Base-by-base conservation (phyloP, 2,888 invertebrate genomes). In the Papilio protenor region DNA sequence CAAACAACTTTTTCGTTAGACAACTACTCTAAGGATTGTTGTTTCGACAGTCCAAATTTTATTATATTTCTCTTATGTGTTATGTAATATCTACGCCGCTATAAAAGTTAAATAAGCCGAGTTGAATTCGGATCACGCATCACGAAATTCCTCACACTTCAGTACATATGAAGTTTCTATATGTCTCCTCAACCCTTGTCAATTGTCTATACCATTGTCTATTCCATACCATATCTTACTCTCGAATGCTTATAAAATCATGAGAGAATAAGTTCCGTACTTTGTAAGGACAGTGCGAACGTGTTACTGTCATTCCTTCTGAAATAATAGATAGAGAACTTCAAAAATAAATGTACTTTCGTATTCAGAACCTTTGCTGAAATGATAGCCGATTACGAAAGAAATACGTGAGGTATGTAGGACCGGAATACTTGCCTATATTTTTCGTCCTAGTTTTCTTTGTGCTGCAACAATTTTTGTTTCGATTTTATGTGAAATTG, bases 101-200 rank as follows among this genome's bases (percentile, higher is more conserved):
- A 85, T 82, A 84, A 87, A 88, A 87, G n/a, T 66, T 66, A 66
- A n/a, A 89, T 87, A 87, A 86, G 85, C 84, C 85, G 81, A 86
- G 82, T 82, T 82, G 86, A 87, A 90, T 91, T 91, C 90, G 76
- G 86, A 87, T 88, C 90, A 90, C 90, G 90, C 86, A 80, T 86
- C 81, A 84, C 79, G 83, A 88, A 88, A 87, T 89, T 88, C 86
- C 87, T 86, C 87, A 85, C 86, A 89, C 88, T 88, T 87, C 87
- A 88, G 87, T 88, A 86, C 85, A 86, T 87, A 90, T 91, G 90
- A 89, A 91, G 88, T 90, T 89, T 88, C 87, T 87, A 85, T 87
- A 86, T 85, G 87, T 88, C 84, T 85, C 82, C 82, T 86, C 79
- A 83, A 91, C 91, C 90, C 90, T 91, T 87, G 86, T 91, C 91